A percentile compares a stretch with the other conserved stretches of the same genome.
Evolutionary conservation across 2,888 invertebrate genomes (phyloP).

Genomic region (Acleris sparsana): DNA sequence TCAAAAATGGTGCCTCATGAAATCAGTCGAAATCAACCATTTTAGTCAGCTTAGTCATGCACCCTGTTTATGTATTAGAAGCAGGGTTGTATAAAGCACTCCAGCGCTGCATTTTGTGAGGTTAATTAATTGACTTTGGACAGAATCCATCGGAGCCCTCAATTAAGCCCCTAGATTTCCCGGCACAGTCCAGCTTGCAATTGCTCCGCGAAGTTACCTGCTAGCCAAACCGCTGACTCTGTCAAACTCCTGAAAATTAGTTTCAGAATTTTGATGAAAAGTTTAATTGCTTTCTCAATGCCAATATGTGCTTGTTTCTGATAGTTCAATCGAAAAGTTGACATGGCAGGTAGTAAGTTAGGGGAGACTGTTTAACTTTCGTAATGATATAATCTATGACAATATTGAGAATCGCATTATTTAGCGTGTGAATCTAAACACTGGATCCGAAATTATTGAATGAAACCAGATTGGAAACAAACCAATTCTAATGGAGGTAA

Average conservation of each 20-base stretch:
- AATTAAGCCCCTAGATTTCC: slow-evolving; percentile 65
- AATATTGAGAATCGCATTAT: slow-evolving; percentile 30
- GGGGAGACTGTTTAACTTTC: slow-evolving; percentile 52
- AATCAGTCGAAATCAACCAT: too few species aligned
- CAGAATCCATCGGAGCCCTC: slow-evolving; percentile 36
- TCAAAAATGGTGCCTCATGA: too few species aligned
- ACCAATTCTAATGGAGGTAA: too few species aligned
- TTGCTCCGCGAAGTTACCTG: slow-evolving; percentile 67
- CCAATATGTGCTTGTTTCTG: slow-evolving; percentile 69
- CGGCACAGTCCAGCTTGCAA: slow-evolving; percentile 56
- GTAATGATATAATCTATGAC: slow-evolving; percentile 47
- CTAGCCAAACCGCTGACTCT: slow-evolving; percentile 70
- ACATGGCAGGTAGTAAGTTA: slow-evolving; percentile 46
- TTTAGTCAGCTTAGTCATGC: too few species aligned
- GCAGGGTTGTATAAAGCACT: not conserved
- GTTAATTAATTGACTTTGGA: slow-evolving; percentile 22
- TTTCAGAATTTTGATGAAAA: slow-evolving; percentile 77
- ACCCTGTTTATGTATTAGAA: too few species aligned
- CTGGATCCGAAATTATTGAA: not conserved
- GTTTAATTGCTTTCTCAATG: slow-evolving; percentile 80
- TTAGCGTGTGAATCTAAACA: not conserved
- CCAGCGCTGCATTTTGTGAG: slow-evolving; percentile 1
- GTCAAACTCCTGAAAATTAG: slow-evolving; percentile 80
- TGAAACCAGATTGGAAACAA: not conserved
- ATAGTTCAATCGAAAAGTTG: slow-evolving; percentile 64